Evolutionary conservation across 2,888 invertebrate genomes (phyloP).

Genomic region (Lepidocyrtinus sp.): DNA sequence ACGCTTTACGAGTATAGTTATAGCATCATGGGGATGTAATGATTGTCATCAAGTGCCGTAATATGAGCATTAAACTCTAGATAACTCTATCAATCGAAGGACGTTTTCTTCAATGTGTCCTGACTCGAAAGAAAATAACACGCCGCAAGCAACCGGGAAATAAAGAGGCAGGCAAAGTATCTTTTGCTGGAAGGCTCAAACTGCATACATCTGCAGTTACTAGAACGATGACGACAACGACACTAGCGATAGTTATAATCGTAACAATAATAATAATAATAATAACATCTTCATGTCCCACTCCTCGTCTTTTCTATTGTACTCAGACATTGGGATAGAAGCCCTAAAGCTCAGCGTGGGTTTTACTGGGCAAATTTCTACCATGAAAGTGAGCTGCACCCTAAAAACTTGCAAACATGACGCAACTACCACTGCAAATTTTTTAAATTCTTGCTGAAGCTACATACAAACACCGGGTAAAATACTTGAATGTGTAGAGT

Average conservation of each 20-base stretch:
- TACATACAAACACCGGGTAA: too few relatives aligned
- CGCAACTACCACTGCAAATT: too few relatives aligned
- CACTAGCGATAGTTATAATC: conserved; percentile 38
- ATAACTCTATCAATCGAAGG: conserved; percentile 68
- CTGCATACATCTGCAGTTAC: neutral
- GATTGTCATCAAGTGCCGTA: conserved; percentile 69
- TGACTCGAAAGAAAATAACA: too few relatives aligned
- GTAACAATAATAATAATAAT: conserved; percentile 31
- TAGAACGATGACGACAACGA: neutral
- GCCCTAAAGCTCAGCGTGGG: neutral
- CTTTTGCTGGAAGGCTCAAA: too few relatives aligned
- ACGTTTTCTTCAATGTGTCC: neutral
- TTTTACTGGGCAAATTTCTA: too few relatives aligned
- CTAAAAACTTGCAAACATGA: too few relatives aligned
- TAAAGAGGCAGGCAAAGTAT: too few relatives aligned
- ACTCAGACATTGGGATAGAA: neutral
- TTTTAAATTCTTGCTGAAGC: too few relatives aligned
- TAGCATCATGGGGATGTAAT: conserved; percentile 63
- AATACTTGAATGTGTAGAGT: too few relatives aligned
- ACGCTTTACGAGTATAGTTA: conserved; percentile 64
- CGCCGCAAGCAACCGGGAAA: too few relatives aligned
- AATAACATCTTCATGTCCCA: neutral
- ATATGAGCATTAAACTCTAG: conserved; percentile 66
- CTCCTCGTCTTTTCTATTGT: neutral
- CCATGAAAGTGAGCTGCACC: too few relatives aligned